Conservation (phyloP, 2,888 invertebrate species). For the Tyria jacobaeae region DNA sequence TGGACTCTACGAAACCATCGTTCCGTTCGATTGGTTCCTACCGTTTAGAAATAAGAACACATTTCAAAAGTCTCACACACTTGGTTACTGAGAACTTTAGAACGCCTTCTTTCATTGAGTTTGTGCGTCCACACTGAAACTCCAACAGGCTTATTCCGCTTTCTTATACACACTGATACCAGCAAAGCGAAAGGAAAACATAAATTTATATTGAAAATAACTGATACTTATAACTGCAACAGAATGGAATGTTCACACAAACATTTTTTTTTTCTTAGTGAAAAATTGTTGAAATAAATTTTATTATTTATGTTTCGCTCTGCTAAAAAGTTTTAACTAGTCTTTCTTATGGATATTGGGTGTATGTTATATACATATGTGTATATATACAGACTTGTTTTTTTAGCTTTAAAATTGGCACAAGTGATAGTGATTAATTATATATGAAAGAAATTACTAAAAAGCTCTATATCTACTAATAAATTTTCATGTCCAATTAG, state of each 20-base stretch:
- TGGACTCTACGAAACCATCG: not conserved
- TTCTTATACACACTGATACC: conserved; percentile 27
- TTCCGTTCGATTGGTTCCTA: conserved; percentile 6
- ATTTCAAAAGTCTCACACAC: conserved; percentile 4
- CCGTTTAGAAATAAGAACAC: conserved; percentile 6
- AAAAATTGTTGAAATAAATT: conserved; percentile 12
- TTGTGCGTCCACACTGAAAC: conserved; percentile 63
- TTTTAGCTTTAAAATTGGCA: not conserved
- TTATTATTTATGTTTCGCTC: conserved; percentile 1
- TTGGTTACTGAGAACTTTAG: not conserved
- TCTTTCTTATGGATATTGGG: not conserved
- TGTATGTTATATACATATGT: too few relatives aligned
- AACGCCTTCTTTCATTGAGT: conserved; percentile 59
- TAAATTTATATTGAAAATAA: conserved; percentile 49
- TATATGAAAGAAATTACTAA: too few relatives aligned
- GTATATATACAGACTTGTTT: not conserved
- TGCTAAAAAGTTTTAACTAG: too few relatives aligned
- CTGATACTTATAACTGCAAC: conserved; percentile 40
- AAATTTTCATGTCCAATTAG: too few relatives aligned
- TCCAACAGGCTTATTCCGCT: conserved; percentile 51
- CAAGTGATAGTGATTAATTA: too few relatives aligned
- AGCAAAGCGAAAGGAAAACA: conserved; percentile 49
- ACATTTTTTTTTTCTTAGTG: conserved; percentile 12
- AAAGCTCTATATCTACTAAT: not conserved
- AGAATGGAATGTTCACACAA: conserved; percentile 29